Conservation (phyloP, 2,888 invertebrate species). For the Pammene aurita region DNA sequence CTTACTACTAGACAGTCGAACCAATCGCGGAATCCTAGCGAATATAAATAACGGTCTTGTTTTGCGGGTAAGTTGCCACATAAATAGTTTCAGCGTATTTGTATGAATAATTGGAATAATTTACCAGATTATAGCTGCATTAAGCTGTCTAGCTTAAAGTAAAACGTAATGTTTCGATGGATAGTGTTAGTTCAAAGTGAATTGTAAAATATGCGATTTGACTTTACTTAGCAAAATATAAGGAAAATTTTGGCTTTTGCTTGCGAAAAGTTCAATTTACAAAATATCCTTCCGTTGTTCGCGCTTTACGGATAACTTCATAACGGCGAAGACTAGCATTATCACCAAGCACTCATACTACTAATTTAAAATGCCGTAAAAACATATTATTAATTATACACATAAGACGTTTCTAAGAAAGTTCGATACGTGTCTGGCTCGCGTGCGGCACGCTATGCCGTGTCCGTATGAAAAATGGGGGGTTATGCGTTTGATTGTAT, state of each 20-base stretch:
- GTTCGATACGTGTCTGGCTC: slow-evolving; percentile 4
- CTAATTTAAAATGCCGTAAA: background rate
- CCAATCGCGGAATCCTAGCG: slow-evolving; percentile 21
- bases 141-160: slow-evolving; percentile 14
- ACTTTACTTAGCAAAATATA: too few relatives aligned
- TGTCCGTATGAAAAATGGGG: slow-evolving; percentile 30
- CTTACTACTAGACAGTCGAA: background rate
- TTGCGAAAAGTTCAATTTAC: slow-evolving; percentile 8
- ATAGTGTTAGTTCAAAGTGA: background rate
- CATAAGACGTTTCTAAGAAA: slow-evolving; percentile 18
- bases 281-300: slow-evolving; percentile 21
- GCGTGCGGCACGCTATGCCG: slow-evolving; percentile 34
- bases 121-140: slow-evolving; percentile 17
- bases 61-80: slow-evolving; percentile 31
- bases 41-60: slow-evolving; percentile 29
- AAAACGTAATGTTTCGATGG: background rate
- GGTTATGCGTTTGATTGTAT: slow-evolving; percentile 33
- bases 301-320: slow-evolving; percentile 32
- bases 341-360: slow-evolving; percentile 7
- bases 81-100: slow-evolving; percentile 26
- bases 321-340: slow-evolving; percentile 28
- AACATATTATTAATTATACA: background rate
- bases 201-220: background rate
- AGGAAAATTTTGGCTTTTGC: too few relatives aligned
- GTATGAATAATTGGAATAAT: slow-evolving; percentile 35